Conservation (phyloP, 2,113 vertebrate genomes). For the Emydura subglobosa region DNA sequence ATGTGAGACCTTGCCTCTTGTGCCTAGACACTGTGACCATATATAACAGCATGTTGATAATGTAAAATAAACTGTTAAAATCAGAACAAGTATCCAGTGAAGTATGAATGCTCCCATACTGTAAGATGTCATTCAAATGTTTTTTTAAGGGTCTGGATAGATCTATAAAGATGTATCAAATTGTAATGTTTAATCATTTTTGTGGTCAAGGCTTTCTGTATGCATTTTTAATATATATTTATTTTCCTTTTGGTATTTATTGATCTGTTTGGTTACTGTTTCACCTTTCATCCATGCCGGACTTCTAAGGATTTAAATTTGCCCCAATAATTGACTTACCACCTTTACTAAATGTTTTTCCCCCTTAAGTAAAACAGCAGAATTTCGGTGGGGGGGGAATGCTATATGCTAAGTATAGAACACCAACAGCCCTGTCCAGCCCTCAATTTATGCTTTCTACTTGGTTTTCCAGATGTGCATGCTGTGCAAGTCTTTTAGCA, state of each 20-base stretch:
- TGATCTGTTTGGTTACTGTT: background rate
- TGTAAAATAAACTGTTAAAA: background rate
- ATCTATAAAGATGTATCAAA: background rate
- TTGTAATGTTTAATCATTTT: slow-evolving; percentile 13
- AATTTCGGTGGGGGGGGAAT: background rate
- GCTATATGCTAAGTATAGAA: background rate
- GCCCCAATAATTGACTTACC: background rate
- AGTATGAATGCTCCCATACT: background rate
- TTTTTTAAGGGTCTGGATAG: background rate
- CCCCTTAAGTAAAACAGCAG: background rate
- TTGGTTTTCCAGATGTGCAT: background rate
- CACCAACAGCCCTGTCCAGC: background rate
- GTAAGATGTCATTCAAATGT: background rate
- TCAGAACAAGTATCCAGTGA: background rate
- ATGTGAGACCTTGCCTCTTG: background rate
- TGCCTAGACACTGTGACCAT: slow-evolving; percentile 15
- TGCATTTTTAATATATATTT: background rate
- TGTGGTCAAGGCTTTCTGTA: background rate
- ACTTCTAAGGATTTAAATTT: background rate
- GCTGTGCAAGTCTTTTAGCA: background rate
- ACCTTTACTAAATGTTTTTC: background rate
- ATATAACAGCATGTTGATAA: background rate
- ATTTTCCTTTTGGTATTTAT: slow-evolving; percentile 4
- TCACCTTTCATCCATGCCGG: background rate
- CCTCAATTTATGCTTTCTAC: background rate